Conservation (phyloP, 2,888 invertebrate genomes). For the Rhyacophila evoluta region DNA sequence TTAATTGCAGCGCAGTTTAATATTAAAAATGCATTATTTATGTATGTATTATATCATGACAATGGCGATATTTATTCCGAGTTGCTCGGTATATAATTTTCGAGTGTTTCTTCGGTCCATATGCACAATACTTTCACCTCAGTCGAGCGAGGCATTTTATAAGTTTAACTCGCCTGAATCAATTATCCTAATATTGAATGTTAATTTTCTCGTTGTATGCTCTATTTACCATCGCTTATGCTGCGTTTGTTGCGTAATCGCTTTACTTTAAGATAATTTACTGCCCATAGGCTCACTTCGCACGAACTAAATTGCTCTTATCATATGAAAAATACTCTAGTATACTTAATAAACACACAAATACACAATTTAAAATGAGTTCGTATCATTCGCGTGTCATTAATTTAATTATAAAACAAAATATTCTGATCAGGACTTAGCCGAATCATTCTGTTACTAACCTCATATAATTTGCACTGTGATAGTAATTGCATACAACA, state of each 20-base stretch:
- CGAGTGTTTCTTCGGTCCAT: no score
- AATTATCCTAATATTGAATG: constrained; percentile 38
- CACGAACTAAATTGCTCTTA: neutral
- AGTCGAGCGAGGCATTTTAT: constrained; percentile 29
- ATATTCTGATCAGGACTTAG: no score
- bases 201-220: constrained; percentile 35
- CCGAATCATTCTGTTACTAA: no score
- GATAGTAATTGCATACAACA: no score
- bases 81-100: no score
- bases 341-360: no score
- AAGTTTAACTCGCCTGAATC: constrained; percentile 32
- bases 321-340: no score
- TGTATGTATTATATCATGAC: neutral
- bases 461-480: no score
- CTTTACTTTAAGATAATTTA: neutral
- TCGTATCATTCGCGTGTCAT: no score
- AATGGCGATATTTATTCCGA: neutral
- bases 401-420: no score
- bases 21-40: neutral
- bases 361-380: no score
- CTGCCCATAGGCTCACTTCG: neutral
- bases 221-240: constrained; percentile 34
- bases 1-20: neutral
- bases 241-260: constrained; percentile 37
- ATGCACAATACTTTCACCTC: constrained; percentile 42